phyloP scores from a whole-genome alignment of 2,113 vertebrate genomes.

The Ochotona curzoniae region DNA sequence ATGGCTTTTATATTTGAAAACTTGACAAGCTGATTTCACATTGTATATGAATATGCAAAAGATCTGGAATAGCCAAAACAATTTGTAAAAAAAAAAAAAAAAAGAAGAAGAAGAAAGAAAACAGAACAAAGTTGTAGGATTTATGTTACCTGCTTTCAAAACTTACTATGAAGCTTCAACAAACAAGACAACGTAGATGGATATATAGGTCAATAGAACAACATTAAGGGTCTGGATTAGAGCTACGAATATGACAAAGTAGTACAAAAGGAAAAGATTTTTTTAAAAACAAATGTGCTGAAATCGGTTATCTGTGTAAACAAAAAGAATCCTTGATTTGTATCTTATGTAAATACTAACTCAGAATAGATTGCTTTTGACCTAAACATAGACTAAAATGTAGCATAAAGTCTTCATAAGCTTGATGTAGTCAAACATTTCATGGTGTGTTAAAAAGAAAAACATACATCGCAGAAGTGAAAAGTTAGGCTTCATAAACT shows the following conservation, averaged over 20 bases:
- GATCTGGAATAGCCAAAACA: slow-evolving; percentile 72
- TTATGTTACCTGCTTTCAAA: slow-evolving; percentile 58
- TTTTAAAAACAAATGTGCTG: not conserved
- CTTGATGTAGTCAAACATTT: slow-evolving; percentile 12
- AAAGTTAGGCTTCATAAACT: not conserved
- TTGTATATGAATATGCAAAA: slow-evolving; percentile 71
- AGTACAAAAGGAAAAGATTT: not conserved
- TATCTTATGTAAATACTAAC: slow-evolving; percentile 28
- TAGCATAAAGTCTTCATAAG: slow-evolving; percentile 14
- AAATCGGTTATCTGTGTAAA: not conserved
- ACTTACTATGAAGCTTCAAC: not conserved
- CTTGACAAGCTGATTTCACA: slow-evolving; percentile 69
- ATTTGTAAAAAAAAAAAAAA: not conserved
- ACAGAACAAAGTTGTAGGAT: slow-evolving; percentile 46
- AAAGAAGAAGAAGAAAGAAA: not conserved
- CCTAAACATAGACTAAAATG: slow-evolving; percentile 56
- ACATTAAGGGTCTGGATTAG: slow-evolving; percentile 32
- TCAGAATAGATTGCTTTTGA: slow-evolving; percentile 17
- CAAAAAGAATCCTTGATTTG: slow-evolving; percentile 53
- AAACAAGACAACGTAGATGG: not conserved
- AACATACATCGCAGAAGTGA: slow-evolving; percentile 10
- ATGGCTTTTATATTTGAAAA: slow-evolving; percentile 63
- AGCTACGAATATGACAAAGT: not conserved
- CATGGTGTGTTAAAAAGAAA: not conserved
- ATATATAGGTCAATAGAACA: not conserved